Conservation (phyloP, 2,113 vertebrate genomes). For the Cyprinodon brontotheroides region DNA sequence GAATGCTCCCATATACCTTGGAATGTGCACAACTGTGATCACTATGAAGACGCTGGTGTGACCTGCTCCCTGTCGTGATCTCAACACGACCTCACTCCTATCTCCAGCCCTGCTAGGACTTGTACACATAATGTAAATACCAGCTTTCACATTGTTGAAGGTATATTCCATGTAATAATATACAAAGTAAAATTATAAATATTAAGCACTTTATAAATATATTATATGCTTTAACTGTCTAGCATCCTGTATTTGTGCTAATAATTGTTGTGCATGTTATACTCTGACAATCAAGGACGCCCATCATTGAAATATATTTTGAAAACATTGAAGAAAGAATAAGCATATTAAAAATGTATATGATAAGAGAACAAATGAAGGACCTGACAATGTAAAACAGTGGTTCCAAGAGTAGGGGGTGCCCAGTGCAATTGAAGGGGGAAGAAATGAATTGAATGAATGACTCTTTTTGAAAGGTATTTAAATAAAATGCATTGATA, state of each 20-base stretch:
- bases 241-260: conserved; percentile 37
- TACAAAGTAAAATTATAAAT: conserved; percentile 67
- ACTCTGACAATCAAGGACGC: conserved; percentile 31
- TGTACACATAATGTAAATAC: conserved; percentile 84
- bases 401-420: too few relatives aligned
- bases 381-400: neutral
- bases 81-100: conserved; percentile 28
- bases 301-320: conserved; percentile 28
- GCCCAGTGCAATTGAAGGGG: too few relatives aligned
- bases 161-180: conserved; percentile 54
- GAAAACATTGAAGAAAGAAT: conserved; percentile 12
- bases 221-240: conserved; percentile 42
- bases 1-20: conserved; percentile 93
- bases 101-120: conserved; percentile 61
- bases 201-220: conserved; percentile 85
- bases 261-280: conserved; percentile 46
- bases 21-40: conserved; percentile 96
- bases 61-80: conserved; percentile 83
- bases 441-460: too few relatives aligned
- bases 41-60: conserved; percentile 91
- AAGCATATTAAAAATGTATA: conserved; percentile 3
- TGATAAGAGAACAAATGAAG: neutral
- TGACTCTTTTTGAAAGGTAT: too few relatives aligned
- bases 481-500: too few relatives aligned
- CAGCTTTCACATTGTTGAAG: conserved; percentile 57